Percentiles rank a stretch among this genome's conserved stretches.
Evolutionary conservation across 2,888 invertebrate species (phyloP).

Genomic region (Chalcis sispes): DNA sequence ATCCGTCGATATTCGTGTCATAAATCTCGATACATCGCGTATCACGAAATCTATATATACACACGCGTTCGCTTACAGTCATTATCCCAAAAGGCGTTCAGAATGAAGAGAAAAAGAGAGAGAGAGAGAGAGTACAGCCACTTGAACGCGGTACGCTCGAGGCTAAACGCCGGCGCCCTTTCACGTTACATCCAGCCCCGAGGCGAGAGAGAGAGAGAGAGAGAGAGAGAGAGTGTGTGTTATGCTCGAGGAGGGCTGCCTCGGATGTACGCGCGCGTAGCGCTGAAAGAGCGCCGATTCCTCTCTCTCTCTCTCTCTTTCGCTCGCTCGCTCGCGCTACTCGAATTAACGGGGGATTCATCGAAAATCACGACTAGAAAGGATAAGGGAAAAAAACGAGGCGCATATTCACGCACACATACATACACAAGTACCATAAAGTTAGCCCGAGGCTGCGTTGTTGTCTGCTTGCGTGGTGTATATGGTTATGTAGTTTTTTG

Average conservation of each 20-base stretch:
- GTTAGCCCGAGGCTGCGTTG: neutral
- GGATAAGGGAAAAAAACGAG: constrained; percentile 31
- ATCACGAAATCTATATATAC: neutral
- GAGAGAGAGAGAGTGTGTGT: neutral
- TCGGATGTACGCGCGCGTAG: too few species aligned
- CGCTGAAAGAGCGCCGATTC: too few species aligned
- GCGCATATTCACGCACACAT: constrained; percentile 12
- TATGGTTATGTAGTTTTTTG: neutral
- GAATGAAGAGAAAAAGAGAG: too few species aligned
- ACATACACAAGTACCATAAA: too few species aligned
- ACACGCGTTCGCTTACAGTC: constrained; percentile 16
- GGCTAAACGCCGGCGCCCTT: constrained; percentile 60
- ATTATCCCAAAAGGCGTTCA: constrained; percentile 12
- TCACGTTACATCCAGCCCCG: constrained; percentile 35
- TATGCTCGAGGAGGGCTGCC: neutral
- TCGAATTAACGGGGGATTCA: constrained; percentile 68
- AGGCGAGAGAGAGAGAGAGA: constrained; percentile 26
- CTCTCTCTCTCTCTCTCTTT: too few species aligned
- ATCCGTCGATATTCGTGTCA: neutral
- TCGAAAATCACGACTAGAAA: constrained; percentile 62
- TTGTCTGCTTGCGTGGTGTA: neutral
- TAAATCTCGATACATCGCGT: neutral
- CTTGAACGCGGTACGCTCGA: constrained; percentile 55
- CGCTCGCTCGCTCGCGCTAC: constrained; percentile 52
- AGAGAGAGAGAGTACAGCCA: too few species aligned